phyloP scores from a whole-genome alignment of 92 coral and sea anemone species.

The Actinernus sp. region DNA sequence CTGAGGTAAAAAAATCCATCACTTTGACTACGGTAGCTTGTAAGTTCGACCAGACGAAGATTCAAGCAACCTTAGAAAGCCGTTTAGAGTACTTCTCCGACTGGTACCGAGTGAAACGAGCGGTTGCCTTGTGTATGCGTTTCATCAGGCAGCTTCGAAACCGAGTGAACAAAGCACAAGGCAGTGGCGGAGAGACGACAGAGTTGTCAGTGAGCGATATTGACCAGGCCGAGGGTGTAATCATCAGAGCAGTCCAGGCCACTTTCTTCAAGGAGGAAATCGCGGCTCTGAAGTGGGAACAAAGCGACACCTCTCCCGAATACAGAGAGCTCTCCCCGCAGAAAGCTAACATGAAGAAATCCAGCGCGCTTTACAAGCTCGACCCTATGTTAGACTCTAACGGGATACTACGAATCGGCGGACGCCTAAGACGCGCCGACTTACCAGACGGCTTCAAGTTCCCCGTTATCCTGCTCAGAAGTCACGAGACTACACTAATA shows the following conservation, averaged over 20 bases:
- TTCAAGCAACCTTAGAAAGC: neutral
- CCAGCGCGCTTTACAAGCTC: too few species aligned
- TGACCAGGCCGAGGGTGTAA: conserved; percentile 1
- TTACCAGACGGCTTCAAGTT: too few species aligned
- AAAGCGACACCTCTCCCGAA: neutral
- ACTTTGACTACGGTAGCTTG: conserved; percentile 4
- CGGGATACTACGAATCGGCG: too few species aligned
- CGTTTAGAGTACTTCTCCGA: conserved; percentile 16
- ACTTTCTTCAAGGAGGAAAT: neutral
- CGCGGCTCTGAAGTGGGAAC: neutral
- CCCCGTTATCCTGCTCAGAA: too few species aligned
- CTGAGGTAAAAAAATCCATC: conserved; percentile 11
- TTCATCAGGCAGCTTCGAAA: conserved; percentile 1
- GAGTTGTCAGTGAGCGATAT: neutral
- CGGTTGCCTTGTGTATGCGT: conserved; percentile 6
- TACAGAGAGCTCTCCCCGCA: neutral
- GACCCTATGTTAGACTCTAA: too few species aligned
- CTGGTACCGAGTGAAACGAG: conserved; percentile 20
- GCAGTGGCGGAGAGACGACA: too few species aligned
- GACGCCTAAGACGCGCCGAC: too few species aligned
- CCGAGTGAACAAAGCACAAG: neutral
- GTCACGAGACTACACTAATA: too few species aligned
- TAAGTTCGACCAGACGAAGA: neutral
- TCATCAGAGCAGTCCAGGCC: conserved; percentile 4
- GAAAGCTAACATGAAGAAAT: conserved; percentile 4